Evolutionary conservation across 2,888 invertebrate species (phyloP).

Genomic region (Lissonota sp.): DNA sequence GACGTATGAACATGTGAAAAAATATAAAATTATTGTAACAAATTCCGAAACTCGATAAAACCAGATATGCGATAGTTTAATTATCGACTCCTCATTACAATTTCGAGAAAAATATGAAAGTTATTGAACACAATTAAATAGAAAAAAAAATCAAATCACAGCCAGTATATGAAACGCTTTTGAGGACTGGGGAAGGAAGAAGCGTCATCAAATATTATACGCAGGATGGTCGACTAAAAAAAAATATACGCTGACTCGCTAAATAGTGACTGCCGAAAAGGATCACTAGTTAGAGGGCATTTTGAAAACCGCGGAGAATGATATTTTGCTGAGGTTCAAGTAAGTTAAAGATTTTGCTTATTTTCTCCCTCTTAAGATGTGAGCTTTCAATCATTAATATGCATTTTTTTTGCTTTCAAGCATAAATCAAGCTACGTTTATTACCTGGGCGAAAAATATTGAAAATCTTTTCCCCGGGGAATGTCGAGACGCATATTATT

Average conservation of each 20-base stretch:
- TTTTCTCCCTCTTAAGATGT: background rate
- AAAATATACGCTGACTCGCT: constrained; percentile 9
- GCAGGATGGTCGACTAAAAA: constrained; percentile 24
- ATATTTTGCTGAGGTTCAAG: constrained; percentile 24
- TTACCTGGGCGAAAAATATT: constrained; percentile 23
- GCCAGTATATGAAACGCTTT: constrained; percentile 29
- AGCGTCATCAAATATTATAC: constrained; percentile 29
- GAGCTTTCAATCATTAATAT: background rate
- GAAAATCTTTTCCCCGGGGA: constrained; percentile 30
- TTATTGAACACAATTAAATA: constrained; percentile 12
- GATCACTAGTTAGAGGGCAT: constrained; percentile 10
- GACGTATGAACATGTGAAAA: too few relatives aligned
- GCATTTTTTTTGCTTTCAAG: constrained; percentile 18
- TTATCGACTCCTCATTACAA: constrained; percentile 12
- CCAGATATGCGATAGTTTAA: constrained; percentile 9
- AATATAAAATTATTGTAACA: background rate
- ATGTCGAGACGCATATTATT: constrained; percentile 16
- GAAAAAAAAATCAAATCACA: background rate
- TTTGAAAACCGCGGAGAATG: constrained; percentile 17
- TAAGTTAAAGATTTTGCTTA: constrained; percentile 12
- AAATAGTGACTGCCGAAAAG: constrained; percentile 16
- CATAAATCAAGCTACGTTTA: constrained; percentile 21
- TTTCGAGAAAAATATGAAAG: background rate
- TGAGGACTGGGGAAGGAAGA: constrained; percentile 12
- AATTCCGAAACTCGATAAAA: constrained; percentile 2